phyloP scores from a whole-genome alignment of 2,113 vertebrate species.

The Glareola pratincola region DNA sequence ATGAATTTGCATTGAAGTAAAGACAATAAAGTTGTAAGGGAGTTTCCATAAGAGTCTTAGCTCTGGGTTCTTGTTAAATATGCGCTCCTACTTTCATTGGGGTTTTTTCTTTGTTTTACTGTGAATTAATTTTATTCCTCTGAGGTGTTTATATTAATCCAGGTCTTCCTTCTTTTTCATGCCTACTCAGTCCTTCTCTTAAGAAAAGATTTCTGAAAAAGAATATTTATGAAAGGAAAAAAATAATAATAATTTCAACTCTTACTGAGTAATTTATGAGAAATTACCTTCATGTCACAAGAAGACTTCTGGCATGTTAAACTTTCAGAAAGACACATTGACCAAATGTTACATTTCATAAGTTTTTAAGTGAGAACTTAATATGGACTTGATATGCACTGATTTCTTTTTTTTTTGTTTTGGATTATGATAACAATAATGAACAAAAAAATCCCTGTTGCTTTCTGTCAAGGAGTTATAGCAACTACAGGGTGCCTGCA shows the following conservation, averaged over 20 bases:
- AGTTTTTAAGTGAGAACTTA: not conserved
- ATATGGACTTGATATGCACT: not conserved
- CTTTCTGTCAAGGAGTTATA: constrained; percentile 32
- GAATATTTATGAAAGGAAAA: not conserved
- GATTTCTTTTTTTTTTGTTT: constrained; percentile 21
- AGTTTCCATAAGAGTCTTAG: not conserved
- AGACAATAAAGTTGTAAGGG: not conserved
- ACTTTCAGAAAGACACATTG: not conserved
- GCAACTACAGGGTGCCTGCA: not conserved
- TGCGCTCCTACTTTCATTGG: not conserved
- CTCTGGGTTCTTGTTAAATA: not conserved
- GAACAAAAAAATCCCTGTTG: constrained; percentile 13
- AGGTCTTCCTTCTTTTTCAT: not conserved
- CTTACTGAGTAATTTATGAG: not conserved
- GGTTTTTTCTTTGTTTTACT: not conserved
- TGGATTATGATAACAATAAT: not conserved
- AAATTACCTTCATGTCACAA: not conserved
- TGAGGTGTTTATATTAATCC: not conserved
- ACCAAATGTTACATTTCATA: not conserved
- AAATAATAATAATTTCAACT: accelerated
- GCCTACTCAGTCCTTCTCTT: not conserved
- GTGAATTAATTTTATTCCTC: not conserved
- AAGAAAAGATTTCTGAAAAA: not conserved
- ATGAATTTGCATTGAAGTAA: not conserved
- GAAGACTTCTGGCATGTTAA: not conserved